phyloP scores from a whole-genome alignment of 2,113 vertebrate genomes.

The Macquaria australasica region DNA sequence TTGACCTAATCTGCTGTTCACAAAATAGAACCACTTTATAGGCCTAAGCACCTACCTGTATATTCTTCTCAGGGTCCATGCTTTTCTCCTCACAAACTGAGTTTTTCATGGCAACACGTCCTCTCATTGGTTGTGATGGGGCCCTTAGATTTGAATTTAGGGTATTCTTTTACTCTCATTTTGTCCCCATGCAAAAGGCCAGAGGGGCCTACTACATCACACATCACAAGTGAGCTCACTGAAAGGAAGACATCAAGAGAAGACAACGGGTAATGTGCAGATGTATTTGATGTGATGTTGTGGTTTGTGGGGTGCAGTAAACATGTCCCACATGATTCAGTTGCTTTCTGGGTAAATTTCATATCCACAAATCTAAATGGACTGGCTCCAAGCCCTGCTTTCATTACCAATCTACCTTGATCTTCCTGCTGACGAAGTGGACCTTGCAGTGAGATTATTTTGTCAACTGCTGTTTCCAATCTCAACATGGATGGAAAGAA shows the following conservation, averaged over 20 bases:
- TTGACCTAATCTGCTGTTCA: neutral
- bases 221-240: neutral
- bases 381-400: neutral
- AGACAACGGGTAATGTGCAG: neutral
- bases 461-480: too few species aligned
- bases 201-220: neutral
- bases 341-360: neutral
- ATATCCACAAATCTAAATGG: neutral
- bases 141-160: neutral
- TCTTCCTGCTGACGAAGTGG: neutral
- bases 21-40: neutral
- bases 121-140: neutral
- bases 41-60: neutral
- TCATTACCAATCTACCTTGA: too few species aligned
- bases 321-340: neutral
- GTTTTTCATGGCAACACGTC: neutral
- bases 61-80: neutral
- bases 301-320: neutral
- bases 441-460: too few species aligned
- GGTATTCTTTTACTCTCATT: neutral
- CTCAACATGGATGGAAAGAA: too few species aligned
- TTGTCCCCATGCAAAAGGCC: neutral
- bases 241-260: neutral
- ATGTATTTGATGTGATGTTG: neutral
- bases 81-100: neutral